A percentile compares a stretch with the other conserved stretches of the same genome.
These are phyloP conservation scores for Penaeus chinensis DNA, from an alignment of 1,140 invertebrate species.

Conservation along the genomic window DNA sequence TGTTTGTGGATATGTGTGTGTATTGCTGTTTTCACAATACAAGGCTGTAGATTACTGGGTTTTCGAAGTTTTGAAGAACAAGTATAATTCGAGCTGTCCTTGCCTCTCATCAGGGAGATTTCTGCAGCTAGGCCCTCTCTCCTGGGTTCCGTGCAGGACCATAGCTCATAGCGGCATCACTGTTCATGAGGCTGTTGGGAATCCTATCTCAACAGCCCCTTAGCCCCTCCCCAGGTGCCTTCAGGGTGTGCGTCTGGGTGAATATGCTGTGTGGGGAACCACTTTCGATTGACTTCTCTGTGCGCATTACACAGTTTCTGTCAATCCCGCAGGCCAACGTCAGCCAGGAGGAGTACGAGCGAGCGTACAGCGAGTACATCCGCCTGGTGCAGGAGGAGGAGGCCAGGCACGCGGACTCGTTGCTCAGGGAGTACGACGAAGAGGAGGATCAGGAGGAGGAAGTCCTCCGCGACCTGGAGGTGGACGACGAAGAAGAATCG, in stretches of 20 bases:
- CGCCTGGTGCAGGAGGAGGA: conserved; percentile 38
- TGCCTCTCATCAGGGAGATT: too few species aligned
- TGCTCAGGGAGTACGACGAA: conserved; percentile 18
- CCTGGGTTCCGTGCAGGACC: too few species aligned
- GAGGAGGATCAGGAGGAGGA: conserved; percentile 22
- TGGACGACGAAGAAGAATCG: background rate
- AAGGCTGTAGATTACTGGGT: too few species aligned
- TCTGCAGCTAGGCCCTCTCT: too few species aligned
- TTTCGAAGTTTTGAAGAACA: too few species aligned
- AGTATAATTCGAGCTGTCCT: too few species aligned
- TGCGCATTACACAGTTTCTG: background rate
- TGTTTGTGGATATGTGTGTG: too few species aligned
- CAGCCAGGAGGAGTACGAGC: conserved; percentile 40
- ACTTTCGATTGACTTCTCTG: background rate
- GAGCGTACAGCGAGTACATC: conserved; percentile 38
- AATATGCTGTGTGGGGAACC: background rate
- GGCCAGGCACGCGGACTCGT: conserved; percentile 10
- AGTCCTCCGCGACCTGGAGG: background rate
- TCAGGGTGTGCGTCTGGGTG: background rate
- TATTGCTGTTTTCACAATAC: too few species aligned
- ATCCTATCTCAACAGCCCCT: too few species aligned
- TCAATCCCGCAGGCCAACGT: conserved; percentile 30
- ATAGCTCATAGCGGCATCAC: too few species aligned
- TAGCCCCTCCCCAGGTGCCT: too few species aligned
- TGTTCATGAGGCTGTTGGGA: too few species aligned